Base-by-base conservation (phyloP, 1,140 invertebrate genomes). In the Eurosta solidaginis region DNA sequence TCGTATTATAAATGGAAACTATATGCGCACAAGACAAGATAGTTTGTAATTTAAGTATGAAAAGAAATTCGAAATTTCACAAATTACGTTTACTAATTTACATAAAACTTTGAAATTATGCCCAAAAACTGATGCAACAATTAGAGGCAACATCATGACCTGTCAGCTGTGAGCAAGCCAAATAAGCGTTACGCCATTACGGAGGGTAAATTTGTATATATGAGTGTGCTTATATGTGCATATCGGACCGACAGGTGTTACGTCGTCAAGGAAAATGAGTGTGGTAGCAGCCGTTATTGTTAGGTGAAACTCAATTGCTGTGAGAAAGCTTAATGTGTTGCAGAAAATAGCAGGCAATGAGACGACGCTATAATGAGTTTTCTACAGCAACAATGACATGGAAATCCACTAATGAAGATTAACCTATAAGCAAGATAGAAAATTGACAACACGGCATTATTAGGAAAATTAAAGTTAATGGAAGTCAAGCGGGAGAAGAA, bases 51-150 rank as follows among this genome's bases (percentile, higher is more conserved):
- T 12, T 44, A 5, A 44, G 5, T 12, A 12, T 44, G 5, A 44
- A 6, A 12, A 25, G 17, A 59, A 59, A 59, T 33, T 17, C 54
- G 33, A 33, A 59, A 59, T 59, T 59, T 27, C 33, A 29, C 54
- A 59, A 59, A 59, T 59, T 59, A 59, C 29, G 54, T 59, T 59
- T 59, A 59, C 27, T 59, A 59, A 59, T 59, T 59, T 59, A 33
- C 54, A 59, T 59, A 33, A 59, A 59, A 59, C 7, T 25, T 17
- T 29, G 29, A 59, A 59, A 59, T 59, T 29, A 33, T 59, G 54
- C 54, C 29, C 54, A 10, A 59, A 59, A 59, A 59, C 54, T 59
- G 54, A 59, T 59, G 54, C 54, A 59, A 59, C 27, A 59, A 59
- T 59, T 59, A 59, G 27, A 33, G 27, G 29, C 54, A 59, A 59